These are phyloP conservation scores for Xerus inauris DNA, from an alignment of 2,113 vertebrate species.

Conservation along the genomic window DNA sequence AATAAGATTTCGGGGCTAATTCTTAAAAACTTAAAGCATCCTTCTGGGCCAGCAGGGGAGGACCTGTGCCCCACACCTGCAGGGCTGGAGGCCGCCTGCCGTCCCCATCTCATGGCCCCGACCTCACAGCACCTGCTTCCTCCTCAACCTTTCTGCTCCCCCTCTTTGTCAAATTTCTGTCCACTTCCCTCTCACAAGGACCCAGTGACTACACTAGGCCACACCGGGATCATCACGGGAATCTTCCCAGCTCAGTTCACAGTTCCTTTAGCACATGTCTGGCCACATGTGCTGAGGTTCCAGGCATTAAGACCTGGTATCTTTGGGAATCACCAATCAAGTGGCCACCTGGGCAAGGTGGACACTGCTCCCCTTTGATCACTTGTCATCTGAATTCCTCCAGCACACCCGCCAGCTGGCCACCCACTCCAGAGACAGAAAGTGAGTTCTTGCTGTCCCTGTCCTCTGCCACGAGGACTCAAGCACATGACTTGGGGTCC, in stretches of 20 bases:
- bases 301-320: neutral
- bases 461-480: neutral
- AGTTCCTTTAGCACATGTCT: neutral
- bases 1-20: neutral
- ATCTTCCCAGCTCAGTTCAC: too few species aligned
- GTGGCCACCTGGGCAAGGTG: accelerated
- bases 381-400: neutral
- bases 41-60: neutral
- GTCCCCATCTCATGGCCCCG: neutral
- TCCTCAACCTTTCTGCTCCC: neutral
- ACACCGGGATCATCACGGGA: accelerated
- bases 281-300: too few species aligned
- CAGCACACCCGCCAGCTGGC: neutral
- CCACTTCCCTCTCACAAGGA: neutral
- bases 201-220: too few species aligned
- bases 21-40: neutral
- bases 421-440: neutral
- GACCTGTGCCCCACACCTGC: neutral
- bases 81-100: accelerated
- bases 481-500: neutral
- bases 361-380: accelerated
- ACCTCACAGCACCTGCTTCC: neutral
- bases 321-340: too few species aligned
- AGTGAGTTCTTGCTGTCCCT: too few species aligned
- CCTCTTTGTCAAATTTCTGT: neutral